Conservation (phyloP, 2,797 vertebrate species). For the Argya squamiceps region DNA sequence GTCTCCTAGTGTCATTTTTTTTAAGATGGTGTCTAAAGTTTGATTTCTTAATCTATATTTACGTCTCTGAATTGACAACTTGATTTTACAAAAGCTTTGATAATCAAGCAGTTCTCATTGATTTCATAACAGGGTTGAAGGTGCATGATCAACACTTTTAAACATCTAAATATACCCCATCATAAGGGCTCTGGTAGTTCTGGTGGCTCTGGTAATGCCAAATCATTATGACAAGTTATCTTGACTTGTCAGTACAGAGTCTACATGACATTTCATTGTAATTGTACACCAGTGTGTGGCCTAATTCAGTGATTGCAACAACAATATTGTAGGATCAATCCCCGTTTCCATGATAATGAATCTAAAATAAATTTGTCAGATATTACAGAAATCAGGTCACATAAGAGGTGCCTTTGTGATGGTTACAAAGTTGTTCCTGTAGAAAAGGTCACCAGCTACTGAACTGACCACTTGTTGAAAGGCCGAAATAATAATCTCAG, state of each 20-base stretch:
- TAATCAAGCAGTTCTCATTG: not conserved
- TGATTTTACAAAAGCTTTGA: not conserved
- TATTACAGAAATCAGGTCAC: not conserved
- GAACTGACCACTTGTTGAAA: not conserved
- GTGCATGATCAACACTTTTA: not conserved
- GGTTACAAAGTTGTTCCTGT: not conserved
- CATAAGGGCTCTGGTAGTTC: not conserved
- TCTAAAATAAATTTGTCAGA: not conserved
- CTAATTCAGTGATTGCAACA: not conserved
- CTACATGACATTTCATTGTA: not conserved
- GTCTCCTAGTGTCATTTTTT: not conserved
- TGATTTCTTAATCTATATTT: conserved; percentile 15
- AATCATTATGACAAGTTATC: not conserved
- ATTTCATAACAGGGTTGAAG: not conserved
- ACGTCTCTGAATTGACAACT: not conserved
- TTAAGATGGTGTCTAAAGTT: not conserved
- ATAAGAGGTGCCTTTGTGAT: not conserved
- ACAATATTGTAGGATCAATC: not conserved
- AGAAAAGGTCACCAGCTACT: not conserved
- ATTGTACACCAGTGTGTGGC: not conserved
- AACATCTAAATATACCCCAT: not conserved
- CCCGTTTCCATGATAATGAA: not conserved
- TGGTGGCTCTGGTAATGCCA: not conserved
- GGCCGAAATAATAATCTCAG: not conserved
- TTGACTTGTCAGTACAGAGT: not conserved